Evolutionary conservation across 2,888 invertebrate genomes (phyloP), one percentile per base, ranked within the genome.

Genomic region (Dicroscelio sp.): DNA sequence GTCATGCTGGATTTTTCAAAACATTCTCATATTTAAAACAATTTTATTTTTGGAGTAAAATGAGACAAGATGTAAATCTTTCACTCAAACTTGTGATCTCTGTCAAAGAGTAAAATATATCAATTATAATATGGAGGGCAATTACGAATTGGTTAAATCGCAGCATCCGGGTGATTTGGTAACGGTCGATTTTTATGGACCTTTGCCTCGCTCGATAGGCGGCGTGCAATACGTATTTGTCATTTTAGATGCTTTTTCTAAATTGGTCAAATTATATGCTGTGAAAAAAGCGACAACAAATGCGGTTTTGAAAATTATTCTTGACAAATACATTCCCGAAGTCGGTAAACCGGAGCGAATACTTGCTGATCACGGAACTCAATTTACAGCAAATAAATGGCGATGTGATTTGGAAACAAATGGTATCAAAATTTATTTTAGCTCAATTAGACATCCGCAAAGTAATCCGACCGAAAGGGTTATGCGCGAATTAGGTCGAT

Each of bases 401-500:
- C 23, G 71, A 10, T 43, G 6, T 23, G n/a, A 73, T 27, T 31
- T 73, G 27, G 83, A 83, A 60, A 8, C 27, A 35, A 10, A 60
- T 27, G 60, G 33, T 10, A 63, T 76, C 20, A 17, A 52, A 8
- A 60, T 88, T 12, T 8, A 48, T 14, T 90, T 38, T 63, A 87
- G 86, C 12, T 90, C 91, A 0, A 90, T 94, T 12, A 63, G 93
- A 17, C 92, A 94, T 43, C 94, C 92, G 3, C 90, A 94, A 63
- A 86, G 87, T 0, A 94, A 94, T n/a, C 92, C 93, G 0, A 85
- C 88, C 8, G 93, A 94, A 67, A 48, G 93, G 25, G 90, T 92
- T 0, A 94, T 94, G 92, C 52, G 91, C 0, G 93, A 93, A 60
- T 35, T 93, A 0, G 90, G 91, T 1, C 52, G 88, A 12, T n/a